Percentiles rank a stretch among this genome's conserved stretches.
These are phyloP conservation scores for Eulemur coronatus DNA, from an alignment of 2,797 vertebrate genomes.

Conservation along the genomic window DNA sequence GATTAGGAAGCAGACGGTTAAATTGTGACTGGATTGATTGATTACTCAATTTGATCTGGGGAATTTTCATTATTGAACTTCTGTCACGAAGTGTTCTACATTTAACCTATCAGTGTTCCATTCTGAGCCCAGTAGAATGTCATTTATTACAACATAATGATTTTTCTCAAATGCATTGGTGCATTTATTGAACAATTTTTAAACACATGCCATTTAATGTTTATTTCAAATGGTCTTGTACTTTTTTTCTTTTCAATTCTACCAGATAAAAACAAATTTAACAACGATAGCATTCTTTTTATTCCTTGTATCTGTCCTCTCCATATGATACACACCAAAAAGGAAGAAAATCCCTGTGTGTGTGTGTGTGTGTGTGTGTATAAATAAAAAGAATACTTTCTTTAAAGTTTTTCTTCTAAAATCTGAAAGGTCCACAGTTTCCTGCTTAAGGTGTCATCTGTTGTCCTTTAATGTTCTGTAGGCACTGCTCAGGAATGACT, in stretches of 20 bases:
- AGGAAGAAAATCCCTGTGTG: background rate
- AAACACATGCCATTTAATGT: background rate
- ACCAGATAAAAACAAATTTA: background rate
- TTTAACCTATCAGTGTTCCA: background rate
- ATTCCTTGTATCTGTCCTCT: background rate
- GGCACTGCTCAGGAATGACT: background rate
- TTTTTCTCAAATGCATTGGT: background rate
- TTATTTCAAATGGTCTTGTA: background rate
- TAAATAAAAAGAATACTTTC: background rate
- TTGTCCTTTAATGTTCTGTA: background rate
- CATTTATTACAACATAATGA: background rate
- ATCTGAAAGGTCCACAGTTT: background rate
- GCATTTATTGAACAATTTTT: background rate
- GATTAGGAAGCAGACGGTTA: background rate
- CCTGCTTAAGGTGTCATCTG: background rate
- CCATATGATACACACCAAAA: background rate
- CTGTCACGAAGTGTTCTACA: background rate
- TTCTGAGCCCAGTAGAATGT: background rate
- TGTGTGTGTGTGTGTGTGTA: too few relatives aligned
- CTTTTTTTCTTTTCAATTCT: background rate
- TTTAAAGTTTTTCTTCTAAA: constrained; percentile 3
- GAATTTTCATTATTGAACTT: background rate
- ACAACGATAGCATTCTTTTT: background rate
- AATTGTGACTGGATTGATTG: background rate
- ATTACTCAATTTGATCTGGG: background rate